These are phyloP conservation scores for Drosophila lacteicornis DNA, from an alignment of 1,140 invertebrate genomes.

Conservation along the genomic window DNA sequence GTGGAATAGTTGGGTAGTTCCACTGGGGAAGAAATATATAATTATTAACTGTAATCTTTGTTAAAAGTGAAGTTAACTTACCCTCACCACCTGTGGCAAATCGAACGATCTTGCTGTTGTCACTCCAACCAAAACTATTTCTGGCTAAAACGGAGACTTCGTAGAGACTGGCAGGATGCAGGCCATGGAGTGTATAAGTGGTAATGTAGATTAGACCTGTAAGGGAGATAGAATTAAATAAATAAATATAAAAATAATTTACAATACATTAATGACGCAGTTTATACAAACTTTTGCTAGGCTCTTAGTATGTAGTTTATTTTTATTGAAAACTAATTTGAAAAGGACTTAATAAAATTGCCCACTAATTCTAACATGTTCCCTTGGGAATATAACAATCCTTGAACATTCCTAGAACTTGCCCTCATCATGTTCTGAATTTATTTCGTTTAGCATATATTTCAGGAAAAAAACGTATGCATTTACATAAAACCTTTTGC, in stretches of 20 bases:
- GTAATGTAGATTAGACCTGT: slow-evolving; percentile 88
- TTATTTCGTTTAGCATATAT: neutral
- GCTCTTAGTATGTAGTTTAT: too few relatives aligned
- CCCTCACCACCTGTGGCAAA: slow-evolving; percentile 89
- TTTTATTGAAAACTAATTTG: too few relatives aligned
- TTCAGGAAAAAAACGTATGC: neutral
- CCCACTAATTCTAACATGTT: neutral
- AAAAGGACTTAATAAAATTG: too few relatives aligned
- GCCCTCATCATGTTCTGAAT: neutral
- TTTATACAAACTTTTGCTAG: too few relatives aligned
- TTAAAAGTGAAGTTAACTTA: slow-evolving; percentile 67
- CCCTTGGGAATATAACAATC: neutral
- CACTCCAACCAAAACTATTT: slow-evolving; percentile 90
- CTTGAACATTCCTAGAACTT: too few relatives aligned
- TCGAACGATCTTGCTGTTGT: slow-evolving; percentile 87
- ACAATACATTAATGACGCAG: too few relatives aligned
- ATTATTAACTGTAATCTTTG: too few relatives aligned
- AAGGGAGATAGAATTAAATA: neutral
- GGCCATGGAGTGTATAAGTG: slow-evolving; percentile 88
- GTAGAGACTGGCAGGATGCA: slow-evolving; percentile 87
- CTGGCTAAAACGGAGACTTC: slow-evolving; percentile 88
- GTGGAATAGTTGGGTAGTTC: slow-evolving; percentile 83
- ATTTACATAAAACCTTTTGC: neutral
- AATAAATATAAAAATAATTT: too few relatives aligned
- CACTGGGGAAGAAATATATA: slow-evolving; percentile 39